Conservation (phyloP, 2,113 vertebrate genomes). For the Nasalis larvatus region DNA sequence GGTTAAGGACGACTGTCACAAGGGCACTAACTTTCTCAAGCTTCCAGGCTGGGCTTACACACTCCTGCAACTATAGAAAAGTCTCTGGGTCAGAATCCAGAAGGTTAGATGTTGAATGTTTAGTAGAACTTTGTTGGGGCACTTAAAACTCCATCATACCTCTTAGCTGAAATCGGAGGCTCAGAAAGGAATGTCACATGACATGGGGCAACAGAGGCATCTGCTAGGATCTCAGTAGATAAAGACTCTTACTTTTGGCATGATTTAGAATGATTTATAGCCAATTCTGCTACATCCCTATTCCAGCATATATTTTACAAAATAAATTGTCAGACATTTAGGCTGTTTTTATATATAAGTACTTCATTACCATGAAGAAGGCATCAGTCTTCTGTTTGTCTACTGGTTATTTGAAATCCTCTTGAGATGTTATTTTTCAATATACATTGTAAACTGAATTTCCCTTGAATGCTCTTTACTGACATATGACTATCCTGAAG, state of each 20-base stretch:
- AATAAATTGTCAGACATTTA: slow-evolving; percentile 26
- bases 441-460: neutral
- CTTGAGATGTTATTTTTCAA: slow-evolving; percentile 31
- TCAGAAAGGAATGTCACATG: neutral
- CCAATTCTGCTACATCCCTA: neutral
- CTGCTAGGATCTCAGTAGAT: neutral
- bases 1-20: neutral
- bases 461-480: neutral
- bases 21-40: neutral
- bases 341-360: neutral
- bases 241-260: neutral
- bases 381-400: neutral
- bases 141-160: neutral
- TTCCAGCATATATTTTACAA: neutral
- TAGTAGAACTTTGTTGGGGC: neutral
- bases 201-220: neutral
- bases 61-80: neutral
- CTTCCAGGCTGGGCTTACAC: neutral
- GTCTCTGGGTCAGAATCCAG: neutral
- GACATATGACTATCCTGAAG: neutral
- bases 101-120: neutral
- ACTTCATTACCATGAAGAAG: neutral
- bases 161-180: neutral
- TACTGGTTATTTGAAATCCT: slow-evolving; percentile 24
- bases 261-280: neutral